A percentile compares a stretch with the other conserved stretches of the same genome.
These are phyloP conservation scores for Pitta sordida DNA, from an alignment of 2,113 vertebrate genomes.

Conservation along the genomic window DNA sequence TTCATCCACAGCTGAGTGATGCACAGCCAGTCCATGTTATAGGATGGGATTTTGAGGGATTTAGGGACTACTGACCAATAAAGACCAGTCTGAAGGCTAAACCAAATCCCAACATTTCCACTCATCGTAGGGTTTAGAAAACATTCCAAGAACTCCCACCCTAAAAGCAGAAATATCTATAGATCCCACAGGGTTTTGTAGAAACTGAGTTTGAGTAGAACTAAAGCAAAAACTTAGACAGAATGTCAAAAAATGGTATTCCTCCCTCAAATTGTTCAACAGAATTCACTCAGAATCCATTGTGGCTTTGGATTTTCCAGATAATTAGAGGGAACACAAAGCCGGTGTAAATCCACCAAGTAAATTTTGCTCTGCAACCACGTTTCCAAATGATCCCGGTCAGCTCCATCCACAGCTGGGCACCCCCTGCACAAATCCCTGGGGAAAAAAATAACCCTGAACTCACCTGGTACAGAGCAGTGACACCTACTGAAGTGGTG, in stretches of 20 bases:
- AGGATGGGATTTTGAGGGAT: background rate
- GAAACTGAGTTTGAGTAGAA: background rate
- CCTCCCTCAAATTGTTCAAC: background rate
- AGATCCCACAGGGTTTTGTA: background rate
- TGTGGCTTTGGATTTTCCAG: background rate
- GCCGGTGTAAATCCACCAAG: background rate
- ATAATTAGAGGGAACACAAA: background rate
- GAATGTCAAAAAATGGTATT: background rate
- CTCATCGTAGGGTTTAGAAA: background rate
- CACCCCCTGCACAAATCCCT: background rate
- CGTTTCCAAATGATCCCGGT: rapidly evolving
- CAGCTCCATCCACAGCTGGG: background rate
- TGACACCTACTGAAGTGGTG: background rate
- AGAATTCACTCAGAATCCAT: background rate
- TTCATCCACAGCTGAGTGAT: background rate
- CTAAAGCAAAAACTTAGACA: background rate
- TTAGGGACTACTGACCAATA: background rate
- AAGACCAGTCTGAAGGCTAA: background rate
- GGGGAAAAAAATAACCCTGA: background rate
- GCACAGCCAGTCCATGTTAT: background rate
- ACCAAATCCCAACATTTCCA: background rate
- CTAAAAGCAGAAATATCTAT: background rate
- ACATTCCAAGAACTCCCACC: background rate
- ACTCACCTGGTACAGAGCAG: background rate
- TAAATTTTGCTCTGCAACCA: background rate